Conservation (phyloP, 1,140 invertebrate genomes). For the Oppia nitens region DNA sequence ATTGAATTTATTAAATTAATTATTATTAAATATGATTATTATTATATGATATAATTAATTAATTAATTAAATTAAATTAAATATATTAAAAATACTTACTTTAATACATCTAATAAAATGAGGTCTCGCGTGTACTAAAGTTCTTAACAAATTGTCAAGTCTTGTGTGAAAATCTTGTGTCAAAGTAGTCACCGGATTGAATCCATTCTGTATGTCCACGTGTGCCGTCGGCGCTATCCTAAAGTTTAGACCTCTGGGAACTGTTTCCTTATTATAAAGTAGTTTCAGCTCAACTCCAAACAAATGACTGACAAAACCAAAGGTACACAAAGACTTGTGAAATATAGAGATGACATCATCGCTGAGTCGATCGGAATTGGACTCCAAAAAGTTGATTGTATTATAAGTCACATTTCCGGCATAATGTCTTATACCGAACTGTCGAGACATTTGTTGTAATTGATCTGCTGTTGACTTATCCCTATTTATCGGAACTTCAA, state of each 20-base stretch:
- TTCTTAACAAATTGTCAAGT: slow-evolving; percentile 73
- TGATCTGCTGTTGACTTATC: not conserved
- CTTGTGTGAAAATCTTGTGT: slow-evolving; percentile 88
- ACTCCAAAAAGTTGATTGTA: slow-evolving; percentile 70
- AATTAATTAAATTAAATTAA: not conserved
- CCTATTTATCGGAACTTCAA: slow-evolving; percentile 2
- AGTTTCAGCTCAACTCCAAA: slow-evolving; percentile 82
- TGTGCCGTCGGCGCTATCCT: slow-evolving; percentile 77
- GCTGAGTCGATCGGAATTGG: slow-evolving; percentile 61
- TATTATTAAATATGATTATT: too few species aligned
- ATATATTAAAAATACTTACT: slow-evolving; percentile 19
- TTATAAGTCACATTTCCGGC: slow-evolving; percentile 75
- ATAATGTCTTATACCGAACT: slow-evolving; percentile 80
- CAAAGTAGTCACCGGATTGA: slow-evolving; percentile 70
- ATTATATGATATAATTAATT: not conserved
- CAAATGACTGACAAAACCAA: slow-evolving; percentile 83
- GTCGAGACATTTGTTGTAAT: slow-evolving; percentile 30
- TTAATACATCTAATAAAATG: slow-evolving; percentile 84
- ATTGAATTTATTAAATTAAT: not conserved
- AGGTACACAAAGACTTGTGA: slow-evolving; percentile 78
- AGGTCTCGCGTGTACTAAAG: slow-evolving; percentile 73
- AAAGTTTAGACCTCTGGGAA: slow-evolving; percentile 63
- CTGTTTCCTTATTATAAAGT: slow-evolving; percentile 58
- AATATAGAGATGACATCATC: slow-evolving; percentile 82
- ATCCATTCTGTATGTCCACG: slow-evolving; percentile 65